These are phyloP conservation scores for Melopsittacus undulatus DNA, from an alignment of 2,797 vertebrate genomes.

Conservation along the genomic window DNA sequence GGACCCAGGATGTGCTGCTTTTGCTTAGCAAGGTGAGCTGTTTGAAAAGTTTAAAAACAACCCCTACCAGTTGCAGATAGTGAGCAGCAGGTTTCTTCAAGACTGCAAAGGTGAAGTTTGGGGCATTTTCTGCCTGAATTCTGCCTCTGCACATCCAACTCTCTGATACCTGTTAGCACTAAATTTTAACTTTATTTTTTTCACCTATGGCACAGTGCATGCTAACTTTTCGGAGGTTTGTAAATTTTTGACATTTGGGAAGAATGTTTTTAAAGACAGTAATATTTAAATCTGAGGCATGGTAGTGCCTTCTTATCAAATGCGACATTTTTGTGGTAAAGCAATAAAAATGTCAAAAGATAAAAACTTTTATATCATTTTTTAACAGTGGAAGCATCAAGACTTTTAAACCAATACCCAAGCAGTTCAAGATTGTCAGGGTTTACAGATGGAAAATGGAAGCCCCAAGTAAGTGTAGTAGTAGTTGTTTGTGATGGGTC, in stretches of 20 bases:
- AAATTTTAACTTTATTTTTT: not conserved
- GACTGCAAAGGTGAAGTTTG: not conserved
- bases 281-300: not conserved
- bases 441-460: not conserved
- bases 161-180: not conserved
- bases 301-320: not conserved
- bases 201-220: not conserved
- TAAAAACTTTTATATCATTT: not conserved
- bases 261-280: not conserved
- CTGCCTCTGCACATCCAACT: not conserved
- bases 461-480: not conserved
- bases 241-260: not conserved
- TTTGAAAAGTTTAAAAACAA: not conserved
- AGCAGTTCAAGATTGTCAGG: not conserved
- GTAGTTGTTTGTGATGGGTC: not conserved
- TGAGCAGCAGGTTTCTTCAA: not conserved
- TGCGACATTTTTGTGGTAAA: not conserved
- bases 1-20: not conserved
- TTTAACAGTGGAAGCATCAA: not conserved
- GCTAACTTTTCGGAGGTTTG: not conserved
- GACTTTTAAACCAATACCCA: not conserved
- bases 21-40: not conserved
- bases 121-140: not conserved
- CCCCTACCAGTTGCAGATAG: rapidly evolving
- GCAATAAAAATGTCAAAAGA: not conserved